phyloP scores from a whole-genome alignment of 2,113 vertebrate genomes.

The Pogona vitticeps region DNA sequence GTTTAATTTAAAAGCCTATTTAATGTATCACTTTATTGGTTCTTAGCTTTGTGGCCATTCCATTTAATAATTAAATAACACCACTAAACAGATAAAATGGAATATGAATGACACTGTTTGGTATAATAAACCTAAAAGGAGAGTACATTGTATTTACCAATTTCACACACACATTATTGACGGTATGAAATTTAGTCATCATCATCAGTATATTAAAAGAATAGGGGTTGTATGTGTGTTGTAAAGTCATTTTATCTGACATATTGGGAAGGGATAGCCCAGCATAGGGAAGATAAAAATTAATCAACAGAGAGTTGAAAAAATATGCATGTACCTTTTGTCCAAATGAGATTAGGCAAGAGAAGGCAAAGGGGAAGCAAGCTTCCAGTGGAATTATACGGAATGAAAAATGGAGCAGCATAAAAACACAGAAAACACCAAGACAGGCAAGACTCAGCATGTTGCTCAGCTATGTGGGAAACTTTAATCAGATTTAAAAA shows the following conservation, averaged over 20 bases:
- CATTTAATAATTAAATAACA: constrained; percentile 9
- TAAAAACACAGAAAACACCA: no score
- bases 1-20: background rate
- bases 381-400: background rate
- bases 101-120: background rate
- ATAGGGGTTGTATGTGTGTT: background rate
- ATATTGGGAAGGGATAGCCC: background rate
- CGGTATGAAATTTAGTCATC: background rate
- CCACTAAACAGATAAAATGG: background rate
- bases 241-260: background rate
- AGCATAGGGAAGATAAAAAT: background rate
- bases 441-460: background rate
- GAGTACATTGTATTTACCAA: background rate
- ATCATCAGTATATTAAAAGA: background rate
- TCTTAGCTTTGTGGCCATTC: background rate
- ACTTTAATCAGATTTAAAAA: no score
- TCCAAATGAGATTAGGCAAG: background rate
- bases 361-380: background rate
- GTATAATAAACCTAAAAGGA: background rate
- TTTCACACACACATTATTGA: background rate
- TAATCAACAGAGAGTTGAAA: background rate
- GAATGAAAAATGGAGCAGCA: background rate
- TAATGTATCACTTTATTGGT: background rate
- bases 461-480: background rate
- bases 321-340: background rate